Percentiles rank a stretch among this genome's conserved stretches.
These are phyloP conservation scores for Pantherophis vulpinus DNA, from an alignment of 2,797 vertebrate species.

Conservation along the genomic window DNA sequence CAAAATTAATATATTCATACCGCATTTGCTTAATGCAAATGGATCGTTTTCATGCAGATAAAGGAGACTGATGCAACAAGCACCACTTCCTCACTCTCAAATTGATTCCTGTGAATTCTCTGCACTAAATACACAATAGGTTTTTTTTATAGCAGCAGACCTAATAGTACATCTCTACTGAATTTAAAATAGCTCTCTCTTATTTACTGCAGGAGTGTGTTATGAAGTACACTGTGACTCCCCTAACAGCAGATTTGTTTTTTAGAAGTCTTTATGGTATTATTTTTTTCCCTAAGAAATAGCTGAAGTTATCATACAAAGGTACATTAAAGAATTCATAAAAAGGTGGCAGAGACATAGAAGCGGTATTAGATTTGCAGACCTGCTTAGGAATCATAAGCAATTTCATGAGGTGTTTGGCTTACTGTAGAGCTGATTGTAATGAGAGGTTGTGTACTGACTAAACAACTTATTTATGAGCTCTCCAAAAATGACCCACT, in stretches of 20 bases:
- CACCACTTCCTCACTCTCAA: not conserved
- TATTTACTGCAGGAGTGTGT: not conserved
- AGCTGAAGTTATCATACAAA: not conserved
- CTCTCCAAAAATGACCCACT: not conserved
- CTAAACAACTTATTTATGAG: not conserved
- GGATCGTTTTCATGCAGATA: not conserved
- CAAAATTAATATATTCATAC: not conserved
- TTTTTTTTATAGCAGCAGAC: not conserved
- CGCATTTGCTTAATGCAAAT: not conserved
- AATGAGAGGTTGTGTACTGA: not conserved
- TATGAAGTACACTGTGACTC: not conserved
- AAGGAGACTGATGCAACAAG: not conserved
- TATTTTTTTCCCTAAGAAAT: not conserved
- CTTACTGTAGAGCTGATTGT: not conserved
- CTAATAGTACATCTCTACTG: not conserved
- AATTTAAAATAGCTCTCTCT: not conserved
- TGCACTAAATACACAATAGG: not conserved
- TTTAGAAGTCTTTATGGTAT: not conserved
- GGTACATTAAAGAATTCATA: not conserved
- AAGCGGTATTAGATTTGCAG: not conserved
- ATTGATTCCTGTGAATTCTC: not conserved
- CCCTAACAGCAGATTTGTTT: not conserved
- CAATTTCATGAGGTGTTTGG: not conserved
- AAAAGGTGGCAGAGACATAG: not conserved
- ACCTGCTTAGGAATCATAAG: not conserved